Conservation (phyloP, 2,888 invertebrate genomes). For the Zygaena filipendulae region DNA sequence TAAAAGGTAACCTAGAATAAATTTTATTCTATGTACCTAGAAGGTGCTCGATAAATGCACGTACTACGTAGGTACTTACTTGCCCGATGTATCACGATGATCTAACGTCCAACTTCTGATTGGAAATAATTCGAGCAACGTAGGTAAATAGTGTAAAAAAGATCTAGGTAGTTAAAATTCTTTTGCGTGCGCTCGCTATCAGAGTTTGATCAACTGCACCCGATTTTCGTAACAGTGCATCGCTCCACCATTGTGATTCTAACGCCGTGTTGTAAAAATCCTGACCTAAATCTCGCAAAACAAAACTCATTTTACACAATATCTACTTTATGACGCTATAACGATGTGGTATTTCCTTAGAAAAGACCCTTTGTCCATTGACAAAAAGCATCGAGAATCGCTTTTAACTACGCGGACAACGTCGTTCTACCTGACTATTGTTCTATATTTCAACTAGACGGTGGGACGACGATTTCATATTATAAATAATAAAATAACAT, state of each 20-base stretch:
- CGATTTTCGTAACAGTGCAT: too few relatives aligned
- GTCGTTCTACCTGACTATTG: slow-evolving; percentile 60
- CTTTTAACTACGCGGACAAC: slow-evolving; percentile 56
- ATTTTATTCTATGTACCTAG: too few relatives aligned
- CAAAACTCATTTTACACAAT: slow-evolving; percentile 58
- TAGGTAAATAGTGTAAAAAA: too few relatives aligned
- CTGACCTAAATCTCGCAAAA: slow-evolving; percentile 64
- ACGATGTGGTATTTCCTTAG: slow-evolving; percentile 67
- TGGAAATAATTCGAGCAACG: too few relatives aligned
- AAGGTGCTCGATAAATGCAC: too few relatives aligned
- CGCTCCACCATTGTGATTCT: slow-evolving; percentile 43
- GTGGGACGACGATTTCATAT: slow-evolving; percentile 51
- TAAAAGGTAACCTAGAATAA: too few relatives aligned
- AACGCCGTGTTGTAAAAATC: slow-evolving; percentile 62
- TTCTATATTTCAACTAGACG: slow-evolving; percentile 58
- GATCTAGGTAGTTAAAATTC: too few relatives aligned
- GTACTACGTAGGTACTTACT: too few relatives aligned
- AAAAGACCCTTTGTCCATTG: slow-evolving; percentile 64
- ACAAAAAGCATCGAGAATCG: slow-evolving; percentile 61
- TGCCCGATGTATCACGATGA: too few relatives aligned
- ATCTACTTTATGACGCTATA: slow-evolving; percentile 62
- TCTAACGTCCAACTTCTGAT: too few relatives aligned
- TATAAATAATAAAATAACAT: slow-evolving; percentile 63
- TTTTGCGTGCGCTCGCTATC: too few relatives aligned
- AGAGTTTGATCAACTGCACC: too few relatives aligned